phyloP scores from a whole-genome alignment of 1,140 invertebrate genomes.

The Frieseomelitta varia region DNA sequence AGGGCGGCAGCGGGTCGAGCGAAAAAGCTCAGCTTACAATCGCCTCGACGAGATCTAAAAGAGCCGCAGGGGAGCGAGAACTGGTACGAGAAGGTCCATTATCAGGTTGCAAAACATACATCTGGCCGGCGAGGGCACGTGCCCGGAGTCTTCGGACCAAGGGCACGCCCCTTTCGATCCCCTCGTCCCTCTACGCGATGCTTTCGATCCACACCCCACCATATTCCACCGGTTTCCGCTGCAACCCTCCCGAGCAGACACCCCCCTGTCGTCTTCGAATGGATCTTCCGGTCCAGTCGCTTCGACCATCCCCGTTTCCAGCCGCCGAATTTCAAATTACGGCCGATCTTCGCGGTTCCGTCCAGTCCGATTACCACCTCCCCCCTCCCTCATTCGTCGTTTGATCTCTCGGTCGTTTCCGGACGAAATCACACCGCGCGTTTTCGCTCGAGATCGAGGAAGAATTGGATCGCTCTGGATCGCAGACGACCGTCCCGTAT shows the following conservation, averaged over 20 bases:
- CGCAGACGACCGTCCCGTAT: not conserved
- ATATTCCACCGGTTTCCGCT: not conserved
- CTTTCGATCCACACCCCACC: not conserved
- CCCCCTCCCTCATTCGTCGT: too few relatives aligned
- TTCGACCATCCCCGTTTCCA: too few relatives aligned
- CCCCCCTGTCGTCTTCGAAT: conserved; percentile 47
- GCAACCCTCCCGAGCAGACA: conserved; percentile 21
- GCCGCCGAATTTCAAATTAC: not conserved
- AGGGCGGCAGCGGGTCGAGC: conserved; percentile 62
- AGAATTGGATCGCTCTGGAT: too few relatives aligned
- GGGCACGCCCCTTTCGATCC: conserved; percentile 69
- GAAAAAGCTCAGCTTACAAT: conserved; percentile 80
- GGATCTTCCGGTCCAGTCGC: conserved; percentile 1
- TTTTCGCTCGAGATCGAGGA: not conserved
- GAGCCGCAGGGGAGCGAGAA: conserved; percentile 76
- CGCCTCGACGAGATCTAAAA: conserved; percentile 78
- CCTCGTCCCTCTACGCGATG: conserved; percentile 29
- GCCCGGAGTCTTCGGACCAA: conserved; percentile 71
- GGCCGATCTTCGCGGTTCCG: not conserved
- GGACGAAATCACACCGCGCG: too few relatives aligned
- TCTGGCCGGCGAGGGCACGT: conserved; percentile 76
- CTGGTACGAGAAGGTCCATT: conserved; percentile 77
- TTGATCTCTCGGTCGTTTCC: not conserved
- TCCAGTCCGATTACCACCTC: not conserved
- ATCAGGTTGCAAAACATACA: conserved; percentile 82